A percentile compares a stretch with the other conserved stretches of the same genome.
phyloP scores from a whole-genome alignment of 2,888 invertebrate genomes.

The Drosophila yooni region DNA sequence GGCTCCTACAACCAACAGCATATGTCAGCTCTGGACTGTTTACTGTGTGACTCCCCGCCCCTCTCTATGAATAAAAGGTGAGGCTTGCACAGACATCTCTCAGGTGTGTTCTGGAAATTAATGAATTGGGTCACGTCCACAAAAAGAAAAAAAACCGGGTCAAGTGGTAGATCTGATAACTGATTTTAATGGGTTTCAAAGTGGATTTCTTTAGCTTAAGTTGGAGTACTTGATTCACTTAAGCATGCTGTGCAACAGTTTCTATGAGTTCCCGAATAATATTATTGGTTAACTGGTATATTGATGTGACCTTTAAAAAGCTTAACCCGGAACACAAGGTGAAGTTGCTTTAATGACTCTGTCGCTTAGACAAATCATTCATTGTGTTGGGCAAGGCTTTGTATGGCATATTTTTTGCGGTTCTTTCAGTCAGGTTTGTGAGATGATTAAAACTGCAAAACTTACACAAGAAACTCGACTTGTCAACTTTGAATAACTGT shows the following conservation, averaged over 20 bases:
- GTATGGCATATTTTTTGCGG: not conserved
- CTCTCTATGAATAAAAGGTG: conserved; percentile 6
- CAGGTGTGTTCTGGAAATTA: conserved; percentile 32
- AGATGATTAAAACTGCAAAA: not conserved
- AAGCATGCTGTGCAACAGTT: not conserved
- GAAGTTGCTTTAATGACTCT: conserved; percentile 13
- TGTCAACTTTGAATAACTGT: conserved; percentile 1
- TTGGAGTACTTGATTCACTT: not conserved
- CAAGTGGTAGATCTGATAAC: conserved; percentile 19
- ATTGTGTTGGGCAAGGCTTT: conserved; percentile 1
- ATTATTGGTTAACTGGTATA: not conserved
- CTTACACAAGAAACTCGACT: conserved; percentile 1
- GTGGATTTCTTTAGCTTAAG: not conserved
- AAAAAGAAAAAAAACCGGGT: conserved; percentile 9
- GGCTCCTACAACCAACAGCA: conserved; percentile 27
- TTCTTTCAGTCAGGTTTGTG: not conserved
- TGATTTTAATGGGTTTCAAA: not conserved
- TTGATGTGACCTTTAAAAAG: not conserved
- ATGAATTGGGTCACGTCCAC: conserved; percentile 29
- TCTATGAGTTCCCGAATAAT: not conserved
- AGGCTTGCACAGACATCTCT: conserved; percentile 1
- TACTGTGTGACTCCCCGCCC: conserved; percentile 16
- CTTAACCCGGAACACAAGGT: conserved; percentile 14
- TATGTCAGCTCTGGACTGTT: conserved; percentile 36
- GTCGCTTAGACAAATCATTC: conserved; percentile 9